These are phyloP conservation scores for Crax fasciolata DNA, from an alignment of 2,797 vertebrate species.

Conservation along the genomic window DNA sequence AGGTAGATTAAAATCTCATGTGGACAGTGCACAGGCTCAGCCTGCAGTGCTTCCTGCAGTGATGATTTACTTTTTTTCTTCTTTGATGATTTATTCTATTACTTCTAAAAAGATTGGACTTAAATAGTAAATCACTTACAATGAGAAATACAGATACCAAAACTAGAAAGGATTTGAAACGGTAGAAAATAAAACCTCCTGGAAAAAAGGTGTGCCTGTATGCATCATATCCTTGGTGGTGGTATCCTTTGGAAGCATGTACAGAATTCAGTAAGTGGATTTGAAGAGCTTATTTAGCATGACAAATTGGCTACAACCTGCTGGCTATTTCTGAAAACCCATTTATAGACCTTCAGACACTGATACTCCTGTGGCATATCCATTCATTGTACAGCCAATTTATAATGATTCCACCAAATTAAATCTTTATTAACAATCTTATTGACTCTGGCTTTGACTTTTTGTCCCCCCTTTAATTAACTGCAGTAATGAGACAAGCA, in stretches of 20 bases:
- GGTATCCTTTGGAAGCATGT: neutral
- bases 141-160: neutral
- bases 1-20: neutral
- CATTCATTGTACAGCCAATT: slow-evolving; percentile 60
- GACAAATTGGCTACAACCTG: slow-evolving; percentile 48
- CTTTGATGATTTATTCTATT: slow-evolving; percentile 16
- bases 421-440: slow-evolving; percentile 72
- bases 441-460: slow-evolving; percentile 34
- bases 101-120: neutral
- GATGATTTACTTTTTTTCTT: neutral
- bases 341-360: slow-evolving; percentile 38
- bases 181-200: neutral
- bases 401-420: slow-evolving; percentile 62
- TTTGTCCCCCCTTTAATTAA: slow-evolving; percentile 70
- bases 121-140: neutral
- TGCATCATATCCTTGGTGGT: neutral
- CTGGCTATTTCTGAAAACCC: slow-evolving; percentile 55
- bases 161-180: slow-evolving; percentile 24
- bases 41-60: neutral
- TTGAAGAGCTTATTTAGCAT: slow-evolving; percentile 51
- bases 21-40: neutral
- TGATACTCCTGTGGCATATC: slow-evolving; percentile 28
- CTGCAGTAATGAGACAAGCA: slow-evolving; percentile 66
- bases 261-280: slow-evolving; percentile 36
- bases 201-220: neutral